A percentile compares a stretch with the other conserved stretches of the same genome.
phyloP scores from a whole-genome alignment of 2,113 vertebrate genomes.

The Anarrhichthys ocellatus region DNA sequence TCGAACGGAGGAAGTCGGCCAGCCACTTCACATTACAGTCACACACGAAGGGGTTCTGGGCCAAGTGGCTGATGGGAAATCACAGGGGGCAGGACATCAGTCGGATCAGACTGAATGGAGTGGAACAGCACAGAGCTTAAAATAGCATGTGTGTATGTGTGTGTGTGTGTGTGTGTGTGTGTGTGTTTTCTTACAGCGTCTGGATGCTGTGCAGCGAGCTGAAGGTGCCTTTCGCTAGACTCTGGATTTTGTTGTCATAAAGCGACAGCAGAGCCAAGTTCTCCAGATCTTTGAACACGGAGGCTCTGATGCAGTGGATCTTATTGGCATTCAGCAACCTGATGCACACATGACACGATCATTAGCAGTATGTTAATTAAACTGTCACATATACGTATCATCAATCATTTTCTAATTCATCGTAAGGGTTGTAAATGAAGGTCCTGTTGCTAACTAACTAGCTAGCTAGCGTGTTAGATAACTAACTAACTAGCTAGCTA shows the following conservation, averaged over 20 bases:
- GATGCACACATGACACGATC: constrained; percentile 9
- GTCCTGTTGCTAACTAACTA: too few relatives aligned
- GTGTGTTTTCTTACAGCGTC: constrained; percentile 87
- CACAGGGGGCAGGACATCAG: constrained; percentile 20
- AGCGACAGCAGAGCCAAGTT: constrained; percentile 94
- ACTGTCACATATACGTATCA: too few relatives aligned
- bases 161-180: background rate
- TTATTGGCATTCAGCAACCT: constrained; percentile 97
- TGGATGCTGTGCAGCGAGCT: constrained; percentile 91
- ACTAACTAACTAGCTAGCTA: too few relatives aligned
- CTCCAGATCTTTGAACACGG: constrained; percentile 93
- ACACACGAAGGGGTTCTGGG: constrained; percentile 97
- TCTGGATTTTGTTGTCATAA: constrained; percentile 98
- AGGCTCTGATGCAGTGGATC: constrained; percentile 92
- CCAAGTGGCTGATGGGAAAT: constrained; percentile 88
- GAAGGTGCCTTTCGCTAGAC: constrained; percentile 94
- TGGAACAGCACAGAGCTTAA: background rate
- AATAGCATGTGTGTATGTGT: background rate
- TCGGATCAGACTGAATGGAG: constrained; percentile 21
- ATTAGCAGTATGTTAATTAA: background rate
- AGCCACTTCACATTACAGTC: constrained; percentile 98
- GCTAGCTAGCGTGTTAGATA: too few relatives aligned
- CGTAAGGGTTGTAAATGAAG: too few relatives aligned
- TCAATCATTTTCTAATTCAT: background rate
- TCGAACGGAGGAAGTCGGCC: constrained; percentile 94